Percentiles rank a stretch among this genome's conserved stretches.
phyloP scores from a whole-genome alignment of 2,888 invertebrate genomes.

The Sisyra terminalis region DNA sequence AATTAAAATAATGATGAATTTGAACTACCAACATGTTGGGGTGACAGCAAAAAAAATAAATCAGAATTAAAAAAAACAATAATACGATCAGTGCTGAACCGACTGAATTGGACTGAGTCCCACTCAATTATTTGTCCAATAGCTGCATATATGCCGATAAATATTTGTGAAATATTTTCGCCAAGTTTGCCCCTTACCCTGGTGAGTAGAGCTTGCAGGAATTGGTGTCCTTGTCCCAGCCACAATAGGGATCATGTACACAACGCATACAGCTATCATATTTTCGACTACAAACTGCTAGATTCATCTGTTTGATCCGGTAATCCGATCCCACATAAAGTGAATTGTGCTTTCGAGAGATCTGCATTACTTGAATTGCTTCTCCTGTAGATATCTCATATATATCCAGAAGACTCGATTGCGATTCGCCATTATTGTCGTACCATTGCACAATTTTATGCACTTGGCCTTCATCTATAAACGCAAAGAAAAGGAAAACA shows the following conservation, averaged over 20 bases:
- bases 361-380: slow-evolving; percentile 37
- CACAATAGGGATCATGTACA: slow-evolving; percentile 48
- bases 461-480: slow-evolving; percentile 36
- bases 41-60: no score
- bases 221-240: slow-evolving; percentile 47
- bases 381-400: slow-evolving; percentile 39
- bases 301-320: slow-evolving; percentile 34
- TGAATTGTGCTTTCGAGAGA: slow-evolving; percentile 35
- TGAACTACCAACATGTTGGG: no score
- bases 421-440: slow-evolving; percentile 28
- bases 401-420: slow-evolving; percentile 37
- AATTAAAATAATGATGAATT: no score
- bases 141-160: no score
- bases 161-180: no score
- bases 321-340: slow-evolving; percentile 43
- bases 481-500: no score
- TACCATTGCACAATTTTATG: slow-evolving; percentile 49
- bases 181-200: slow-evolving; percentile 15
- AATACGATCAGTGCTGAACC: no score
- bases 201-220: slow-evolving; percentile 39
- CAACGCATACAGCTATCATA: slow-evolving; percentile 46
- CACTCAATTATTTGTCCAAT: no score
- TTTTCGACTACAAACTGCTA: slow-evolving; percentile 34
- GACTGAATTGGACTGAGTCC: no score
- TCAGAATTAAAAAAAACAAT: no score